phyloP scores from a whole-genome alignment of 2,888 invertebrate genomes.

The Gari tellinella region DNA sequence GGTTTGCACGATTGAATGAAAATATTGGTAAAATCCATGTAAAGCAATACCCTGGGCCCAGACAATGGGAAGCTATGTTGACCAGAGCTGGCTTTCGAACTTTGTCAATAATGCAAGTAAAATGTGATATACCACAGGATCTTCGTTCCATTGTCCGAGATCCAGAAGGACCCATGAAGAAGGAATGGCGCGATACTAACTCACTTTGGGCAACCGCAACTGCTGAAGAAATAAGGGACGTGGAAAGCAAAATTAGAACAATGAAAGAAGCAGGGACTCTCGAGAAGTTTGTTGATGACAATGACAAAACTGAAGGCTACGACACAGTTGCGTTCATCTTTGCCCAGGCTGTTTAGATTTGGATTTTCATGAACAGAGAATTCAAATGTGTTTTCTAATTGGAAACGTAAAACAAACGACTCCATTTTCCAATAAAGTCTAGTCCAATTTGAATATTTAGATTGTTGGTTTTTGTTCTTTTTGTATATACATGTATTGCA shows the following conservation, averaged over 20 bases:
- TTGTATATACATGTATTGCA: no score
- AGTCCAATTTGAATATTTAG: no score
- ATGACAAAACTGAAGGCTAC: conserved; percentile 11
- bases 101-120: conserved; percentile 1
- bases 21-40: neutral
- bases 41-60: neutral
- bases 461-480: no score
- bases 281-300: conserved; percentile 16
- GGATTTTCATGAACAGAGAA: no score
- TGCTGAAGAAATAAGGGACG: conserved; percentile 11
- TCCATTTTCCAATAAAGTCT: no score
- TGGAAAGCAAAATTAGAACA: conserved; percentile 2
- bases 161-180: conserved; percentile 16
- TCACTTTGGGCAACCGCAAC: conserved; percentile 21
- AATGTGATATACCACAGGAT: neutral
- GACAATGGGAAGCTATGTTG: conserved; percentile 1
- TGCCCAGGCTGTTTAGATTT: neutral
- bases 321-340: conserved; percentile 4
- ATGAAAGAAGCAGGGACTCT: conserved; percentile 18
- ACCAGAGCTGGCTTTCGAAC: neutral
- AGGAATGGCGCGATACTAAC: conserved; percentile 14
- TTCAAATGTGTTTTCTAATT: no score
- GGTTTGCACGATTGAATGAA: neutral
- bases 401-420: no score
- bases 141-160: neutral